Evolutionary conservation across 2,888 invertebrate genomes (phyloP), one percentile per base, ranked within the genome.

Genomic region (Microchrysa polita): DNA sequence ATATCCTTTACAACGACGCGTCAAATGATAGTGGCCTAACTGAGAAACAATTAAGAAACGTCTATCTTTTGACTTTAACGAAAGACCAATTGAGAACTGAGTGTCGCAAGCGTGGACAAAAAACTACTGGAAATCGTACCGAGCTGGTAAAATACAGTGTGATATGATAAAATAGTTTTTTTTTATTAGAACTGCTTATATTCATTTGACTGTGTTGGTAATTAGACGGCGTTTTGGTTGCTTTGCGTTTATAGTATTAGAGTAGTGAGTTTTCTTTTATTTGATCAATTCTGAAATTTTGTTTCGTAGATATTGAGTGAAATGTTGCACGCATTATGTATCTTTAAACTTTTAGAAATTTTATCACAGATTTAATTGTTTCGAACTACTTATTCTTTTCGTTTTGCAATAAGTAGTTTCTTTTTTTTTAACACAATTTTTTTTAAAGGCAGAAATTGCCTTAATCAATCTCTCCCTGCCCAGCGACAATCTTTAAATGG

Each of bases 51-150:
- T 74, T 79, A 72, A 78, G 80, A 72, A 79, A 79, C 73, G 77
- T 77, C 59, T 85, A 87, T 80, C 85, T 90, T 81, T 86, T 87
- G 74, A 85, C 87, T 77, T 88, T 90, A 87, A 90, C 87, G 81
- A 91, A 91, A 87, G 90, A 91, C 81, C 90, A 91, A 82, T 87
- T 91, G 77, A 89, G 90, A 80, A 86, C 86, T 73, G 90, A 91
- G 82, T 90, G 90, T 86, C 87, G 90, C 79, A 90, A 89, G 86
- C 85, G 90, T 80, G 91, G 91, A 78, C 90, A 90, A 83, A 90
- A 90, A 82, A 88, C 89, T 61, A 87, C 89, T 77, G 91, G 91
- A 82, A 91, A 89, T 87, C 91, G 90, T 86, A 87, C 86, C 79
- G 90, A 91, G 87, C 87, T 91, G 91, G 91, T 91, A 91, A 85